Base-by-base conservation (phyloP, 2,797 vertebrate species). In the Gallinago nigripennis region DNA sequence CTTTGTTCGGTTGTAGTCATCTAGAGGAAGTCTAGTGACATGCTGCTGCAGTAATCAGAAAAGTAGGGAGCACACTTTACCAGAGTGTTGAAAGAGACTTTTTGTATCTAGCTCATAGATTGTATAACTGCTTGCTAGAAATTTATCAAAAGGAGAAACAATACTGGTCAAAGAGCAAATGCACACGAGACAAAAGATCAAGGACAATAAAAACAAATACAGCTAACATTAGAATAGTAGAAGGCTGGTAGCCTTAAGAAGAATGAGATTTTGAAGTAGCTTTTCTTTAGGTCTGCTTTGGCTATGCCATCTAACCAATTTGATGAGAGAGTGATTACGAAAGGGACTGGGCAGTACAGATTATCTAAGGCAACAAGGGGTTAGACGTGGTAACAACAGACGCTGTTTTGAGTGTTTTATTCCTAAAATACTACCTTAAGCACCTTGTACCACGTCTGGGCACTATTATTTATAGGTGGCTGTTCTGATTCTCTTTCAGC, bases 401-500 rank as follows among this genome's bases (percentile, higher is more conserved):
- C 84, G 31, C 9, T 57, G 9, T 65, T 92, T 87, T 72, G 43
- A 31, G 25, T 76, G 13, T 23, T 84, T 78, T 90, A 63, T 79
- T 82, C 60, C 14, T 64, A 76, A 86, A 82, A 92, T 48, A 82
- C 10, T 70, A 30, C 30, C 46, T 90, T 75, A 81, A 86, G n/a
- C 30, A 69, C n/a, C 53, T 86, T 88, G 19, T 71, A 33, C 25
- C 15, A 6, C 2, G 3, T 39, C 46, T 76, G 6, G 5, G 4
- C 66, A 30, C 75, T 81, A 6, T 91, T 88, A 94, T 90, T 92
- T 92, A 71, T 20, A 56, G 35, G 25, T 84, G 25, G 3, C n/a
- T 88, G 25, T 58, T 92, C 60, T 88, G 35, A 88, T 85, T 89
- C 25, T 91, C 25, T 86, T 93, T 88, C 28, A 70, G 33, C 18